A percentile compares a stretch with the other conserved stretches of the same genome.
phyloP scores from a whole-genome alignment of 2,888 invertebrate species.

The Arge pagana region DNA sequence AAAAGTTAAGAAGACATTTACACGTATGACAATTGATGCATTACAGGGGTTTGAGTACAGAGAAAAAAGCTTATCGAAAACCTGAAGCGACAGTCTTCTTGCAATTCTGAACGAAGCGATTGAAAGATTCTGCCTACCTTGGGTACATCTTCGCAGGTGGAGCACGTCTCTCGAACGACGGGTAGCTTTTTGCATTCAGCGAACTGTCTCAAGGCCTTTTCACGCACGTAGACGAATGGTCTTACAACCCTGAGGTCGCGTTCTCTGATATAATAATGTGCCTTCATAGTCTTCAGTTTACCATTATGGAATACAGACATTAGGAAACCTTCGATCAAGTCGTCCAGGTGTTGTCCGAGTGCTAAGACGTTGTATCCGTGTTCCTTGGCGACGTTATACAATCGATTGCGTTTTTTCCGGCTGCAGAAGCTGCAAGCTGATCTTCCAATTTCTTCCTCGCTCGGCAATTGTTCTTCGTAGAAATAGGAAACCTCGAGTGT shows the following conservation, averaged over 20 bases:
- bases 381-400: conserved; percentile 75
- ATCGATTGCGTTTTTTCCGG: conserved; percentile 72
- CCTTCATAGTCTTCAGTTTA: conserved; percentile 77
- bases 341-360: conserved; percentile 84
- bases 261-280: conserved; percentile 80
- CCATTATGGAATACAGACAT: conserved; percentile 82
- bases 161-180: conserved; percentile 63
- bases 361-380: conserved; percentile 87
- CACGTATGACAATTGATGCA: too few relatives aligned
- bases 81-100: background rate
- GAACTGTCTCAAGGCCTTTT: conserved; percentile 74
- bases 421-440: conserved; percentile 75
- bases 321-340: conserved; percentile 80
- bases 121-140: conserved; percentile 53
- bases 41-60: too few relatives aligned
- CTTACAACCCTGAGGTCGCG: conserved; percentile 81
- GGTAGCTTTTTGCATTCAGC: conserved; percentile 75
- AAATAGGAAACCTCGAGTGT: conserved; percentile 65
- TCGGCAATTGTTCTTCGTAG: conserved; percentile 68
- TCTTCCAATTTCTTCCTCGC: conserved; percentile 64
- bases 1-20: too few relatives aligned
- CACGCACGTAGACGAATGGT: conserved; percentile 86
- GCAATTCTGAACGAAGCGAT: background rate
- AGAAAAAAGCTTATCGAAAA: too few relatives aligned
- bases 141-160: conserved; percentile 60